Base-by-base conservation (phyloP, 1,140 invertebrate species). In the Lucilia sericata region DNA sequence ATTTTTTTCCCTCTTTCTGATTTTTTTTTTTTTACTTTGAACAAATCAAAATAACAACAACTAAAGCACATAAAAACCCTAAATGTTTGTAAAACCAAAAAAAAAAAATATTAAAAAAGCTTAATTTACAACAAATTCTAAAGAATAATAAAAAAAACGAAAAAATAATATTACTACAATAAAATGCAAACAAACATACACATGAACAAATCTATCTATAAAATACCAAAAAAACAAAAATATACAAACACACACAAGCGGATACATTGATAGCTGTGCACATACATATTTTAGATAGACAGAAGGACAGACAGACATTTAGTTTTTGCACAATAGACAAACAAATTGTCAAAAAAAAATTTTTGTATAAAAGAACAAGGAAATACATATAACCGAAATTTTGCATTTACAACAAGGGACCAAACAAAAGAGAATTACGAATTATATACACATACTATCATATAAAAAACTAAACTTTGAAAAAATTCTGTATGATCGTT, bases 91-190 rank as follows among this genome's bases (percentile, higher is more conserved):
- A 70, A 70, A 19, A 70, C 25, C 25, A 30, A 25, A 70, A 80
- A 36, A 80, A 14, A 14, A 60, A n/a, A 42, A 10, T 42, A 42
- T 5, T 42, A 42, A 70, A 70, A 70, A 70, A 21, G 65, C 65
- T 70, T 70, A 70, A 88, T 85, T 86, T 84, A 85, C 82, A 85
- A 86, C 86, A 85, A 84, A 82, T 76, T 85, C 85, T 84, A 70
- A 74, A 86, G 84, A 82, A 83, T 30, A 42, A 82, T 70, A 21
- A 82, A 82, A 55, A 30, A 42, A 81, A 81, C 78, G n/a, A 82
- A 30, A 30, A 51, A 47, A 78, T 17, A 36, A 78, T 17, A 36
- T 78, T 47, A 47, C 30, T 36, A 78, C 14, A 78, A 78, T n/a
- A 60, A 60, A 42, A 42, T 42, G 42, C 42, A 42, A 42, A 42